Conservation (phyloP, 2,888 invertebrate genomes). For the Doris montereyensis region DNA sequence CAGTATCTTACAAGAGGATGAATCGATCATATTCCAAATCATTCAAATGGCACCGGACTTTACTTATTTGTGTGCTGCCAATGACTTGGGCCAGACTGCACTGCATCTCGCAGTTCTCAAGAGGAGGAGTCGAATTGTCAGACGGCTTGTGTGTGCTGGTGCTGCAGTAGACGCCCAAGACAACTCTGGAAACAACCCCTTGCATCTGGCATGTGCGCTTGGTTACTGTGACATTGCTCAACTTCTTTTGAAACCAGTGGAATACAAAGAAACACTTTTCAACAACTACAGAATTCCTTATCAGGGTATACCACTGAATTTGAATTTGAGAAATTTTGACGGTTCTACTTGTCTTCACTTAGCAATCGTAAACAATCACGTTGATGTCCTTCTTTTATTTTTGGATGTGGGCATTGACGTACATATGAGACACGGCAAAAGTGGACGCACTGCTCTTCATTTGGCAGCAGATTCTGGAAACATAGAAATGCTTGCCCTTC, state of each 20-base stretch:
- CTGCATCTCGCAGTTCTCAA: slow-evolving; percentile 43
- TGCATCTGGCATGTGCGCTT: slow-evolving; percentile 39
- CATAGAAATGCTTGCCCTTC: background rate
- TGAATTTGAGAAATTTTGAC: slow-evolving; percentile 86
- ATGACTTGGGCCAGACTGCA: slow-evolving; percentile 41
- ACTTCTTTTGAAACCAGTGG: slow-evolving; percentile 35
- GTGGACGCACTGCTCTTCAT: slow-evolving; percentile 40
- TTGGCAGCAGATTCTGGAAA: slow-evolving; percentile 30
- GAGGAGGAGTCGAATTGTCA: slow-evolving; percentile 6
- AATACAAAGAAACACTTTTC: slow-evolving; percentile 44
- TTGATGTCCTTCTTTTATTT: slow-evolving; percentile 29
- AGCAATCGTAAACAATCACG: slow-evolving; percentile 15
- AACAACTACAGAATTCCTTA: slow-evolving; percentile 73
- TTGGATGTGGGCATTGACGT: slow-evolving; percentile 38
- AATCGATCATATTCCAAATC: slow-evolving; percentile 69
- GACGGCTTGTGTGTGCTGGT: slow-evolving; percentile 32
- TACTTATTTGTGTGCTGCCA: slow-evolving; percentile 31
- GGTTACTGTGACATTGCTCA: slow-evolving; percentile 27
- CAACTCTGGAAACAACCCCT: slow-evolving; percentile 41
- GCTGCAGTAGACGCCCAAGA: slow-evolving; percentile 37
- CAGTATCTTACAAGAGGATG: slow-evolving; percentile 79
- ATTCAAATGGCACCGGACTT: slow-evolving; percentile 37
- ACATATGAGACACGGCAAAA: slow-evolving; percentile 42
- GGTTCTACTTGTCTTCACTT: slow-evolving; percentile 43
- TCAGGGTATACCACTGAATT: slow-evolving; percentile 76